These are phyloP conservation scores for Phrynocephalus forsythii DNA, from an alignment of 2,797 vertebrate species.

Conservation along the genomic window DNA sequence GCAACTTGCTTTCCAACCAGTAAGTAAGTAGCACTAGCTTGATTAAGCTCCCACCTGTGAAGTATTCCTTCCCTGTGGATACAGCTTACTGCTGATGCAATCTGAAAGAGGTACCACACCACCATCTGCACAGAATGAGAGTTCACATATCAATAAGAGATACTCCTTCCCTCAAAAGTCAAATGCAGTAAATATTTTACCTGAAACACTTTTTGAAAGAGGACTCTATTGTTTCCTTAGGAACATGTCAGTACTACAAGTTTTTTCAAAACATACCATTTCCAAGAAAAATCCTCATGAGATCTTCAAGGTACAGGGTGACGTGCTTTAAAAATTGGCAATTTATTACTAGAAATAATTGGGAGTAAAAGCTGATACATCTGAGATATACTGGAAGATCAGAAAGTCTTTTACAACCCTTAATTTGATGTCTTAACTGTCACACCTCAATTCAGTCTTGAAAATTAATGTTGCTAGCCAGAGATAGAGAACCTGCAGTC, in stretches of 20 bases:
- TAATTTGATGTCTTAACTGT: neutral
- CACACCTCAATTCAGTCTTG: conserved; percentile 2
- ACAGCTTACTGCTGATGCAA: conserved; percentile 93
- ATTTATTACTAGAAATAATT: conserved; percentile 29
- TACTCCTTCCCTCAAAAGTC: neutral
- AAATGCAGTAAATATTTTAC: neutral
- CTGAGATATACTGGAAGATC: neutral
- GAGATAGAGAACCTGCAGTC: neutral
- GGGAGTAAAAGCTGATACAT: conserved; percentile 14
- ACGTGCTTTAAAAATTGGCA: neutral
- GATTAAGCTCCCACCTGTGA: conserved; percentile 85
- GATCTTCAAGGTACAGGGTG: conserved; percentile 7
- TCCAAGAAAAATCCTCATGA: conserved; percentile 2
- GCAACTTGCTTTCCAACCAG: neutral
- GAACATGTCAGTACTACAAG: conserved; percentile 24
- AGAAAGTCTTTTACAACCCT: neutral
- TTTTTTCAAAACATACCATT: conserved; percentile 16
- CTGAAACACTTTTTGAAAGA: neutral
- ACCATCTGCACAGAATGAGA: conserved; percentile 84
- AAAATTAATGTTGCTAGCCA: conserved; percentile 10
- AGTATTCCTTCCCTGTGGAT: conserved; percentile 96
- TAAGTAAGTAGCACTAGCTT: neutral
- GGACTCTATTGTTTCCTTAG: neutral
- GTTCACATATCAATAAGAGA: neutral
- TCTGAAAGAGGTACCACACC: conserved; percentile 97